Percentiles rank a stretch among this genome's conserved stretches.
These are phyloP conservation scores for Lophochroa leadbeateri DNA, from an alignment of 2,113 vertebrate genomes.

Conservation along the genomic window DNA sequence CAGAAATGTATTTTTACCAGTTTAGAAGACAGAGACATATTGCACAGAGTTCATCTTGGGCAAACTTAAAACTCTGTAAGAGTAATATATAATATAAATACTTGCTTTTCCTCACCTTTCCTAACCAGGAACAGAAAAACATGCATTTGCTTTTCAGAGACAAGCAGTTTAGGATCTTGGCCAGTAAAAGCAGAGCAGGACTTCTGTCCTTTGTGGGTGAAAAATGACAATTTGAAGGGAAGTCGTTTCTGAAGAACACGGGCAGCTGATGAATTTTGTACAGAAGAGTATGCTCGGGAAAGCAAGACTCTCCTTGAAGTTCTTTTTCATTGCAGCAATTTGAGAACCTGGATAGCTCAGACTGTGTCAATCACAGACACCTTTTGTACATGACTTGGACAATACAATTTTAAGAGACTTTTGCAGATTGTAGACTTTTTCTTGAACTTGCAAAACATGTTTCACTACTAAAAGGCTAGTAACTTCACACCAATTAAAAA, in stretches of 20 bases:
- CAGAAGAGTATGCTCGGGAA: not conserved
- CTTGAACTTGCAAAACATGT: not conserved
- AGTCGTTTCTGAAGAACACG: not conserved
- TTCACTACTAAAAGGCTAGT: not conserved
- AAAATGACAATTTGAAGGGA: not conserved
- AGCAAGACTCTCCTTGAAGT: constrained; percentile 7
- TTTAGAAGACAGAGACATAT: not conserved
- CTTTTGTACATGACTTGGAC: not conserved
- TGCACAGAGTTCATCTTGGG: not conserved
- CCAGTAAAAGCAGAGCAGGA: not conserved
- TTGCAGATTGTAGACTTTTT: not conserved
- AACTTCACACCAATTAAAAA: not conserved
- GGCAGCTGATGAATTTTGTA: not conserved
- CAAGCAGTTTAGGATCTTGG: not conserved
- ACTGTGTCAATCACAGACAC: not conserved
- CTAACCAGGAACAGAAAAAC: not conserved
- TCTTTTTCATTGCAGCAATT: not conserved
- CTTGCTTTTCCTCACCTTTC: not conserved
- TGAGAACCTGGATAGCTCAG: not conserved
- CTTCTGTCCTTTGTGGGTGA: not conserved
- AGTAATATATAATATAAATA: not conserved
- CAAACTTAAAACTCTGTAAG: not conserved
- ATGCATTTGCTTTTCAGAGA: not conserved
- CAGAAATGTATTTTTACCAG: not conserved
- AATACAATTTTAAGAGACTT: not conserved